phyloP scores from a whole-genome alignment of 2,888 invertebrate species.

The Sphaeridia pumilis region DNA sequence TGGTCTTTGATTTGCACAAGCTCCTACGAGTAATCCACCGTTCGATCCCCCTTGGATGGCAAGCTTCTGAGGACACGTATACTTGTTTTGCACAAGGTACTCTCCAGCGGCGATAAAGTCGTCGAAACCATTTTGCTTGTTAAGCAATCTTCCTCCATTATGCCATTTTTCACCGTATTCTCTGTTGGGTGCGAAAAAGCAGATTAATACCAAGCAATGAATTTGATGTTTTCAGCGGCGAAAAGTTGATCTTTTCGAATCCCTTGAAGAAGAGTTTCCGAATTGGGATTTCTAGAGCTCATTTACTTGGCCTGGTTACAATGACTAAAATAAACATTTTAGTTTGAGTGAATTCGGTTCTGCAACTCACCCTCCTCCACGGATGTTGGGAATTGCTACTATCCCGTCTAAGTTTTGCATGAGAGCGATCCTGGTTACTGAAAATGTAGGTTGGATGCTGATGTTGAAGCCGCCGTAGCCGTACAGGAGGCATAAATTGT shows the following conservation, averaged over 20 bases:
- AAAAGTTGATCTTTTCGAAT: neutral
- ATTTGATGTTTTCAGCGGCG: neutral
- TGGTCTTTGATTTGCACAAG: conserved; percentile 88
- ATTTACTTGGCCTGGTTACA: neutral
- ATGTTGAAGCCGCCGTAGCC: conserved; percentile 97
- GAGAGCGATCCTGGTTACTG: conserved; percentile 72
- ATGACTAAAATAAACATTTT: neutral
- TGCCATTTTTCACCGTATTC: conserved; percentile 99
- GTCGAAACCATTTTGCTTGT: conserved; percentile 95
- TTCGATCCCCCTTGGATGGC: conserved; percentile 93
- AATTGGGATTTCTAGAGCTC: neutral
- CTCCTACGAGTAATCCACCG: conserved; percentile 90
- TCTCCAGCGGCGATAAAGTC: conserved; percentile 90
- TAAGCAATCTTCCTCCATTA: conserved; percentile 73
- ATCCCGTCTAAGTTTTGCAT: conserved; percentile 81
- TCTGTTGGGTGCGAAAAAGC: too few species aligned
- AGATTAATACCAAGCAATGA: conserved; percentile 14
- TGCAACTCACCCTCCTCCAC: conserved; percentile 86
- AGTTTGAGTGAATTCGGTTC: too few species aligned
- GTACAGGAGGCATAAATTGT: conserved; percentile 75
- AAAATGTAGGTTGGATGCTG: conserved; percentile 79
- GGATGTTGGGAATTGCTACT: conserved; percentile 81
- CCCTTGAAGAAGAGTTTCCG: neutral
- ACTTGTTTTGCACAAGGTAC: conserved; percentile 67
- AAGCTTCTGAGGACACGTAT: conserved; percentile 61